Base-by-base conservation (phyloP, 2,797 vertebrate genomes). In the Pogonophryne albipinna region DNA sequence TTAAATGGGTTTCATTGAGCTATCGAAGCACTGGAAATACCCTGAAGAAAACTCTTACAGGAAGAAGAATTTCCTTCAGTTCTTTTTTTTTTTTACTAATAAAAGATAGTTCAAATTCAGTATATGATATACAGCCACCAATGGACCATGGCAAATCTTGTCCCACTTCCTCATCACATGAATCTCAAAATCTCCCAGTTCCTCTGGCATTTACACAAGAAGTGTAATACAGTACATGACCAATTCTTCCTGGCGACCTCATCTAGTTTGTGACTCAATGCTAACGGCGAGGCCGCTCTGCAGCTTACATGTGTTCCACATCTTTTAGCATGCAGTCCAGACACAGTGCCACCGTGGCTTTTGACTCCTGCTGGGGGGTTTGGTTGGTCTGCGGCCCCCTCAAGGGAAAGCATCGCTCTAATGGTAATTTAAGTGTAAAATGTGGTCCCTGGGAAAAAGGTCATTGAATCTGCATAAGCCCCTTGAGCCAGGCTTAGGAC, bases 381-480 rank as follows among this genome's bases (percentile, higher is more conserved):
- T 76, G 76, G 83, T 84, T 78, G 84, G 85, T 91, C 79, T 10
- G 45, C 53, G 47, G 61, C n/a, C 83, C 93, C 96, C 96, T 94
- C 58, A 90, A 89, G 96, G 96, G 96, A 95, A 85, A 85, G 86
- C 80, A 63, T 72, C 86, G 93, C 93, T 96, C 94, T 97, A 96
- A 97, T 96, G 95, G 95, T 96, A 97, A 98, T 97, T 96, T 98
- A 95, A 97, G 96, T 97, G 96, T 96, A 96, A 98, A 97, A 97
- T 96, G 96, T 97, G 94, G 94, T 96, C 95, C 95, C 92, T 95
- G 94, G 95, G 95, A 97, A 96, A 98, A 98, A 98, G 97, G 97
- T 98, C 97, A 97, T 91, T 94, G 95, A 92, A 97, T 98, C 96
- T 98, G 94, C 96, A 97, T 97, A 97, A 95, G 94, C 94, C 95